Conservation (phyloP, 2,113 vertebrate species). For the Syngnathus floridae region DNA sequence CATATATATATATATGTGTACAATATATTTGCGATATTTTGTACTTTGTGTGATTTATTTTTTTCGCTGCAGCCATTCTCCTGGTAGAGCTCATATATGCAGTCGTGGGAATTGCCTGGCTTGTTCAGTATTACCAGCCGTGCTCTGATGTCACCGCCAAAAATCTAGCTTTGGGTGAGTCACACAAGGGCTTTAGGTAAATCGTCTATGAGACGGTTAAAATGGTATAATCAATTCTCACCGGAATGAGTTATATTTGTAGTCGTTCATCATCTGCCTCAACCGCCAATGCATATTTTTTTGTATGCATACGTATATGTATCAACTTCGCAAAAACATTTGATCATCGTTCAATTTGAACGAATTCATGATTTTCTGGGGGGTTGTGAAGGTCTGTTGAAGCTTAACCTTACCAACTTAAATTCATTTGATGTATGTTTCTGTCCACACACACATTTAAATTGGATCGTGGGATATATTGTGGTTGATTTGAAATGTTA, state of each 20-base stretch:
- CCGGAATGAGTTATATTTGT: not conserved
- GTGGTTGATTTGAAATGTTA: not conserved
- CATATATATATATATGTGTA: not conserved
- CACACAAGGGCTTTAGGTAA: not conserved
- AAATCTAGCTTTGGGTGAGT: conserved; percentile 90
- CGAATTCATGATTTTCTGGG: not conserved
- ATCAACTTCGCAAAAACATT: no score
- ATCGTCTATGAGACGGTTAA: not conserved
- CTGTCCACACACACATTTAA: not conserved
- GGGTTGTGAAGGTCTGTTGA: not conserved
- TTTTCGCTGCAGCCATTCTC: conserved; percentile 78
- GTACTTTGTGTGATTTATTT: no score
- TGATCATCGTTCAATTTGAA: not conserved
- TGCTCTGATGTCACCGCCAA: conserved; percentile 95
- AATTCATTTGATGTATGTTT: not conserved
- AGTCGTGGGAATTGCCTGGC: conserved; percentile 94
- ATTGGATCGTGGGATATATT: not conserved
- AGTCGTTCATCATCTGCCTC: not conserved
- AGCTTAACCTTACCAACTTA: not conserved
- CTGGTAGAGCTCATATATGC: conserved; percentile 95
- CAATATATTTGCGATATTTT: no score
- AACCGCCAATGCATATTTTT: not conserved
- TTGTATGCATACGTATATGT: not conserved
- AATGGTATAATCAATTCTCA: not conserved
- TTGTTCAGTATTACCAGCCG: conserved; percentile 92